Percentiles rank a stretch among this genome's conserved stretches.
Conservation (phyloP, 2,888 invertebrate genomes). For the Sarcophaga subvicina region DNA sequence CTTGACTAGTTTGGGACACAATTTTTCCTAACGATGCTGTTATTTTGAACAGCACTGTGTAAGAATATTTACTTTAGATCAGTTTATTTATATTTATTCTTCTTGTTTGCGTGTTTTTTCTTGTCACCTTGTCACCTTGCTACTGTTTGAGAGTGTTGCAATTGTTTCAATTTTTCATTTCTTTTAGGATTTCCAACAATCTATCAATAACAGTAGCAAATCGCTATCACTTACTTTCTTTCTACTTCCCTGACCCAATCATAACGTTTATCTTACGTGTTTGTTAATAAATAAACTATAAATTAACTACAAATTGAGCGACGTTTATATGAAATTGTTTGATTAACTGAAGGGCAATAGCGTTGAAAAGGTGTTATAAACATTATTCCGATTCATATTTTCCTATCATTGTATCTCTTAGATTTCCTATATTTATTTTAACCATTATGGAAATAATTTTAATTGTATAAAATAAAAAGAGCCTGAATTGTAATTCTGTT, state of each 20-base stretch:
- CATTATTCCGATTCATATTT: constrained; percentile 38
- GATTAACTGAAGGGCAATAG: constrained; percentile 49
- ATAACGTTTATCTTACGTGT: too few species aligned
- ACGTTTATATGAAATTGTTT: constrained; percentile 42
- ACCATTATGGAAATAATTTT: too few species aligned
- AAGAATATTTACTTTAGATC: constrained; percentile 12
- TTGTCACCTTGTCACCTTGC: constrained; percentile 34
- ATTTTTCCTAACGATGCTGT: too few species aligned
- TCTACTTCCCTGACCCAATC: too few species aligned
- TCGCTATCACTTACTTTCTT: constrained; percentile 5
- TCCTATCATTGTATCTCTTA: too few species aligned
- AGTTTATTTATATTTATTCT: constrained; percentile 8
- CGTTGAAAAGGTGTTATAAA: constrained; percentile 55
- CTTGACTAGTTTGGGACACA: too few species aligned
- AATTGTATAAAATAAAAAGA: too few species aligned
- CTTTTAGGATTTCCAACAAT: not conserved
- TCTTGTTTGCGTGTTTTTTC: constrained; percentile 24
- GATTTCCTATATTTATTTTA: too few species aligned
- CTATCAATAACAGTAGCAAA: not conserved
- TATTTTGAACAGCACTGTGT: not conserved
- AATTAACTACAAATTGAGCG: not conserved
- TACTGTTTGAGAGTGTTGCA: constrained; percentile 46
- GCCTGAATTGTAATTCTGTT: too few species aligned
- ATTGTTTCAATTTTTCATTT: not conserved
- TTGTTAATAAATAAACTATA: too few species aligned